These are phyloP conservation scores for Balaeniceps rex DNA, from an alignment of 2,113 vertebrate genomes.

Conservation along the genomic window DNA sequence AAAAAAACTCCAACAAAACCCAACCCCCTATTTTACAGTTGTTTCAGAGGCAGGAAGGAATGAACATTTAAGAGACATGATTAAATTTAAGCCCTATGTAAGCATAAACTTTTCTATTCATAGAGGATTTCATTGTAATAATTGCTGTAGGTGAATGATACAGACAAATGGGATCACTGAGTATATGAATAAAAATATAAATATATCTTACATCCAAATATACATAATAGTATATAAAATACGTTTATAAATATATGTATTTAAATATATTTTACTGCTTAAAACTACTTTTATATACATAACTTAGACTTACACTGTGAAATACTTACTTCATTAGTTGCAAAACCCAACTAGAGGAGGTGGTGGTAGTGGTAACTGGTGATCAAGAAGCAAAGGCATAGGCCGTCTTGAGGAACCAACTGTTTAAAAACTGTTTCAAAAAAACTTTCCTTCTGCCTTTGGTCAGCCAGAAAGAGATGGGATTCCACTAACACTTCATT, in stretches of 20 bases:
- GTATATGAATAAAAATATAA: neutral
- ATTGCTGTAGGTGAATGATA: neutral
- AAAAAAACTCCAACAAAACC: neutral
- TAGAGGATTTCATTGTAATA: neutral
- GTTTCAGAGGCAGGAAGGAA: neutral
- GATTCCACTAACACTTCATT: neutral
- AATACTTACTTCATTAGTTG: neutral
- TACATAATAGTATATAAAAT: neutral
- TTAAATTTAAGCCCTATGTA: neutral
- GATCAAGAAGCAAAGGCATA: neutral
- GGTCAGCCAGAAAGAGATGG: neutral
- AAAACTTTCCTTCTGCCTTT: neutral
- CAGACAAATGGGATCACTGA: neutral
- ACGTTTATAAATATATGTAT: neutral
- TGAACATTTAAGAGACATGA: neutral
- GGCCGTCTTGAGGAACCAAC: neutral
- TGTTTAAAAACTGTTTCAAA: neutral
- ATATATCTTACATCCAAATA: neutral
- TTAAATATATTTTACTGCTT: neutral
- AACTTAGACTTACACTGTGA: neutral
- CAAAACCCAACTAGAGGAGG: neutral
- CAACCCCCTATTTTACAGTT: neutral
- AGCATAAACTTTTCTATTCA: neutral
- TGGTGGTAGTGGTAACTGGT: neutral
- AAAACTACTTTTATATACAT: neutral